Percentiles rank a stretch among this genome's conserved stretches.
phyloP scores from a whole-genome alignment of 2,797 vertebrate genomes.

The Acanthopagrus latus region DNA sequence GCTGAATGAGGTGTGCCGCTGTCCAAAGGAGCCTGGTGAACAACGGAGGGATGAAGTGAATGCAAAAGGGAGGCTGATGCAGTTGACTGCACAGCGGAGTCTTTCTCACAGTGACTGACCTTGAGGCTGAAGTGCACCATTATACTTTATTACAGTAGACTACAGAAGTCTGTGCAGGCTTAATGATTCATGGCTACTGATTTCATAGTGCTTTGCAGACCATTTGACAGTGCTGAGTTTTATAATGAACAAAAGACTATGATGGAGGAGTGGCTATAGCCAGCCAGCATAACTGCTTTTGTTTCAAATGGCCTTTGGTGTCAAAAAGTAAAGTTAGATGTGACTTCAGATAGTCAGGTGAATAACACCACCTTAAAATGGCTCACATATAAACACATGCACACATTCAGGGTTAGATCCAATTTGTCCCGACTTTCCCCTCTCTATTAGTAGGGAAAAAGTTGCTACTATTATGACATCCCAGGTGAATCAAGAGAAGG shows the following conservation, averaged over 20 bases:
- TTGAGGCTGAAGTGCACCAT: constrained; percentile 74
- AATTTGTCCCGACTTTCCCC: constrained; percentile 23
- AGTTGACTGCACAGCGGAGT: constrained; percentile 35
- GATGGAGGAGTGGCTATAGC: constrained; percentile 30
- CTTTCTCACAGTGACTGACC: constrained; percentile 65
- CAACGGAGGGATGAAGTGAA: constrained; percentile 48
- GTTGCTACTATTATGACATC: constrained; percentile 22
- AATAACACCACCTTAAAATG: constrained; percentile 11
- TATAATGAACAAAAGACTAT: constrained; percentile 46
- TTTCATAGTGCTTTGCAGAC: constrained; percentile 76
- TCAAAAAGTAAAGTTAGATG: constrained; percentile 59
- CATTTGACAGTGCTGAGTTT: constrained; percentile 72
- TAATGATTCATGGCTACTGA: constrained; percentile 78
- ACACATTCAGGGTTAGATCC: constrained; percentile 22
- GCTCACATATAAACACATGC: background rate
- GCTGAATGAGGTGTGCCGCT: constrained; percentile 28
- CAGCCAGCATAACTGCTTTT: constrained; percentile 43
- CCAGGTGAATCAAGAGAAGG: constrained; percentile 44
- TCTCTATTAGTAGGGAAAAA: constrained; percentile 21
- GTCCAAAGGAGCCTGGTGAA: constrained; percentile 20
- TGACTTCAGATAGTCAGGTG: constrained; percentile 32
- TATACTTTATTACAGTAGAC: constrained; percentile 74
- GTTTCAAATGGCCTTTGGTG: constrained; percentile 54
- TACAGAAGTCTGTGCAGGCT: constrained; percentile 65
- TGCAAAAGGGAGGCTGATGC: constrained; percentile 45